phyloP scores from a whole-genome alignment of 2,797 vertebrate genomes.

The Oryzias dopingdopingensis region DNA sequence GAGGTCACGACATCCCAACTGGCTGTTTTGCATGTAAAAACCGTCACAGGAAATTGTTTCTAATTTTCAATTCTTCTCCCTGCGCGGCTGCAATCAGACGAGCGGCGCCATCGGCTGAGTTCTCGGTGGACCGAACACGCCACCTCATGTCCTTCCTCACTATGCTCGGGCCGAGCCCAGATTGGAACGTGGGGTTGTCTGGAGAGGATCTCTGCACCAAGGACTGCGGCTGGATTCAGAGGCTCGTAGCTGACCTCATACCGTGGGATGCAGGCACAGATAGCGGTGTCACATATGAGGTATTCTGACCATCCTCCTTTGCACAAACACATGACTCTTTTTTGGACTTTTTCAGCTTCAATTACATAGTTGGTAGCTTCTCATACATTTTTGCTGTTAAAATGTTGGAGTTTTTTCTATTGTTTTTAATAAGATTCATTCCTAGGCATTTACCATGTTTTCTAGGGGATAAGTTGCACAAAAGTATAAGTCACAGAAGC shows the following conservation, averaged over 20 bases:
- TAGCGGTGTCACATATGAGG: conserved; percentile 91
- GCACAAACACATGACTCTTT: not conserved
- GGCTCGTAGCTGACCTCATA: conserved; percentile 87
- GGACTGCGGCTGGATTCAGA: conserved; percentile 96
- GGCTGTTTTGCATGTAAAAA: conserved; percentile 4
- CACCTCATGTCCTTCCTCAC: conserved; percentile 97
- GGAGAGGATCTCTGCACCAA: conserved; percentile 94
- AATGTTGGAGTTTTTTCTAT: too few relatives aligned
- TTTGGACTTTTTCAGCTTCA: not conserved
- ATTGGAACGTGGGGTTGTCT: conserved; percentile 95
- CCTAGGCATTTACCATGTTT: too few relatives aligned
- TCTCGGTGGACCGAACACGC: conserved; percentile 90
- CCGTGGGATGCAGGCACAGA: conserved; percentile 98
- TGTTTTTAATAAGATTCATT: too few relatives aligned
- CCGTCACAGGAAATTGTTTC: not conserved
- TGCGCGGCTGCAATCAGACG: conserved; percentile 74
- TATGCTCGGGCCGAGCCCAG: conserved; percentile 95
- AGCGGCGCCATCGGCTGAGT: conserved; percentile 94
- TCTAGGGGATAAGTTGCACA: too few relatives aligned
- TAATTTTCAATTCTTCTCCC: not conserved
- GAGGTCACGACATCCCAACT: conserved; percentile 22
- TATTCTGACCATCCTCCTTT: conserved; percentile 37
- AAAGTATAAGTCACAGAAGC: too few relatives aligned
- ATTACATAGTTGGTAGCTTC: too few relatives aligned
- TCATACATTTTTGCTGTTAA: too few relatives aligned